These are phyloP conservation scores for Pyrrhopygopsis socrates DNA, from an alignment of 2,888 invertebrate species.

Conservation along the genomic window DNA sequence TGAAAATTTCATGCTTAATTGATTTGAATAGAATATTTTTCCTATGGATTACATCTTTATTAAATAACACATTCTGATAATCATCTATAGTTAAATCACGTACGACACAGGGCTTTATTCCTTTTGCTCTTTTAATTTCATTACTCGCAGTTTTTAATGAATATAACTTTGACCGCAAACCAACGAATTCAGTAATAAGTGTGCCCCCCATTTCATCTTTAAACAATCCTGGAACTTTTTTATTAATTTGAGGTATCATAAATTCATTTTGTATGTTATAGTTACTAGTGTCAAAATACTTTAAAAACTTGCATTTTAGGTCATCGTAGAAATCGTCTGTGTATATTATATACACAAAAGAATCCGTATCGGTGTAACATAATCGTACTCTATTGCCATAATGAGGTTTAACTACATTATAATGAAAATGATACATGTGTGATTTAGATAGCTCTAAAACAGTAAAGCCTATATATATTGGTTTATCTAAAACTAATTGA, in stretches of 20 bases:
- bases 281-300: neutral
- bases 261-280: neutral
- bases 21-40: too few species aligned
- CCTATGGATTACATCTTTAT: too few species aligned
- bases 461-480: neutral
- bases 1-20: too few species aligned
- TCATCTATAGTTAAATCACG: too few species aligned
- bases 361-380: neutral
- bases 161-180: neutral
- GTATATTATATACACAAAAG: neutral
- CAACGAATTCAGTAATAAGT: neutral
- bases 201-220: neutral
- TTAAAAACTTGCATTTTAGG: neutral
- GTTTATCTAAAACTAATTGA: neutral
- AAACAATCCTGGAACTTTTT: neutral
- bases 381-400: neutral
- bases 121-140: too few species aligned
- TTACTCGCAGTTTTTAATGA: neutral
- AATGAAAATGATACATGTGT: neutral
- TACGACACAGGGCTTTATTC: too few species aligned
- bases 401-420: neutral
- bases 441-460: neutral
- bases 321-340: neutral
- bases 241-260: neutral
- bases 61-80: too few species aligned